Base-by-base conservation (phyloP, 2,113 vertebrate species). In the Pelobates fuscus region DNA sequence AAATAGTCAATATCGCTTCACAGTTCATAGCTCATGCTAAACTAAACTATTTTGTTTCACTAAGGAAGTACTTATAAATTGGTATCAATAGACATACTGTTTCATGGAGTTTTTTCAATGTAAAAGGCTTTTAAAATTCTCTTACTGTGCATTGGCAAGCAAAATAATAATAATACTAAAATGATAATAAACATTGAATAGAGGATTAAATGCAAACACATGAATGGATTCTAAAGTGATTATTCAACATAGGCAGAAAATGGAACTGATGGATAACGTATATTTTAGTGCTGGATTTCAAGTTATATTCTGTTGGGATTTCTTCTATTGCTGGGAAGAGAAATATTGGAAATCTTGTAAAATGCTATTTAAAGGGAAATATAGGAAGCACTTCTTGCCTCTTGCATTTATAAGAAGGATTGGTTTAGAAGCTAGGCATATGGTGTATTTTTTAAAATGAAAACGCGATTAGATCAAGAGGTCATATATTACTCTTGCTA, bases 161-260 rank as follows among this genome's bases (percentile, higher is more conserved):
- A 54, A 57, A 62, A 46, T 32, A 21, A 5, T 6, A 6, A 37
- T 37, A 37, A 37, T 37, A 37, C 5, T 10, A 37, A 37, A 37
- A 37, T 5, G 32, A n/a, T n/a, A n/a, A n/a, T n/a, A 5, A 37
- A 21, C 5, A 8, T 21, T 10, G 52, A 44, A 65, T 74, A 44
- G 57, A 43, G 49, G 15, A 23, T 23, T 58, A 10, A 44, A 58
- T 58, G 55, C 30, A 59, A 74, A 74, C 49, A 59, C 44, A 24
- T 29, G 71, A 66, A 74, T 57, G 62, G 71, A 58, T 57, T 58
- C 62, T 58, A 66, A 44, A 74, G 58, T 63, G 59, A 72, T 72
- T 74, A 66, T 52, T 57, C n/a, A 17, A 74, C 27, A 64, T 15
- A 26, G 63, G 60, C 60, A 32, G 32, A 71, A 26, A 60, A 58